A percentile compares a stretch with the other conserved stretches of the same genome.
Conservation (phyloP, 2,113 vertebrate genomes). For the Calypte anna region DNA sequence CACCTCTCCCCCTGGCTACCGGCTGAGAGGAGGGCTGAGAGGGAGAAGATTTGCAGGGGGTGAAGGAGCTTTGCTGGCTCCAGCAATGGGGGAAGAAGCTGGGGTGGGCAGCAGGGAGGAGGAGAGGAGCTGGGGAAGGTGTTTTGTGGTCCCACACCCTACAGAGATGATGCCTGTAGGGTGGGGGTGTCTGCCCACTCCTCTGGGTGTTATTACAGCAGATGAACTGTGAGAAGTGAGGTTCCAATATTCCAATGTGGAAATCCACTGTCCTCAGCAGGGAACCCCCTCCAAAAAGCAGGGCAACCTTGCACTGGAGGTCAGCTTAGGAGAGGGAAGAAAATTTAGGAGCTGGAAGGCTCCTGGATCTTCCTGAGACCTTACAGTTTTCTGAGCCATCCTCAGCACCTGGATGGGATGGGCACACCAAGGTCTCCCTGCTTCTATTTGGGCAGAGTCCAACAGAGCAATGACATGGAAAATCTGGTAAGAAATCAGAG, state of each 20-base stretch:
- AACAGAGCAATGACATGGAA: background rate
- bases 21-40: background rate
- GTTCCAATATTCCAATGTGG: background rate
- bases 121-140: background rate
- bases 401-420: fast-evolving
- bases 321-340: background rate
- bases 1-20: background rate
- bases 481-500: background rate
- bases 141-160: background rate
- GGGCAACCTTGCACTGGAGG: background rate
- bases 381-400: background rate
- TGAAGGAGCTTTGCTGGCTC: background rate
- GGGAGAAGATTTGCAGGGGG: background rate
- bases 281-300: background rate
- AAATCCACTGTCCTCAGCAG: background rate
- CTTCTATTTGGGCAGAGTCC: background rate
- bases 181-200: background rate
- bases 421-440: fast-evolving
- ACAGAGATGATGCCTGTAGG: background rate
- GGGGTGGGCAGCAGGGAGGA: background rate
- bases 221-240: fast-evolving
- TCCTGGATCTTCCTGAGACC: background rate
- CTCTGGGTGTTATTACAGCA: background rate
- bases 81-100: background rate
- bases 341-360: background rate